These are phyloP conservation scores for Drosophila repletoides DNA, from an alignment of 1,140 invertebrate species.

Conservation along the genomic window DNA sequence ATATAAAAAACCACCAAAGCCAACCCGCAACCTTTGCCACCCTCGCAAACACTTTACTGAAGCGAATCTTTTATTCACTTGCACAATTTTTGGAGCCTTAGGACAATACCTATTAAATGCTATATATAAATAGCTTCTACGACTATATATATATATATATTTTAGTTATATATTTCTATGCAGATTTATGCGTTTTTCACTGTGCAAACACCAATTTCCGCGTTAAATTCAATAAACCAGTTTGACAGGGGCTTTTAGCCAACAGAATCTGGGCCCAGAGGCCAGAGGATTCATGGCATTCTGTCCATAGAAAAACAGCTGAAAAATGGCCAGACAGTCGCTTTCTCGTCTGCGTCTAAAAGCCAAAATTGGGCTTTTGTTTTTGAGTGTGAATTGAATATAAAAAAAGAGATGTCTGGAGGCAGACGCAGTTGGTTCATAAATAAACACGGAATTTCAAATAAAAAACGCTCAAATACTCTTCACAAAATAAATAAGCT, in stretches of 20 bases:
- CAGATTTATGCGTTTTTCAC: conserved; percentile 61
- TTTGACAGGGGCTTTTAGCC: conserved; percentile 1
- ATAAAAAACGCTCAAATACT: neutral
- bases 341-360: too few relatives aligned
- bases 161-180: conserved; percentile 44
- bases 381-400: neutral
- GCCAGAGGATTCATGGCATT: too few relatives aligned
- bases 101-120: conserved; percentile 25
- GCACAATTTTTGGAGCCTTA: conserved; percentile 10
- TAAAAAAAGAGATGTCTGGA: neutral
- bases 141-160: neutral
- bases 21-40: neutral
- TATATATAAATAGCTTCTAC: conserved; percentile 17
- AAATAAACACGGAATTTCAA: neutral
- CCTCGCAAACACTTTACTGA: conserved; percentile 1
- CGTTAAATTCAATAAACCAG: conserved; percentile 58
- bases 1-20: too few relatives aligned
- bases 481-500: neutral
- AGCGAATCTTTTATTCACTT: conserved; percentile 9
- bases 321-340: conserved; percentile 15
- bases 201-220: conserved; percentile 49
- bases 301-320: conserved; percentile 14
- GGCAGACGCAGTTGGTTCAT: neutral
- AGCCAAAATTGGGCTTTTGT: conserved; percentile 18
- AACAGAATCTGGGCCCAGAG: neutral